Evolutionary conservation across 2,113 vertebrate genomes (phyloP).

Genomic region (Sterna hirundo): DNA sequence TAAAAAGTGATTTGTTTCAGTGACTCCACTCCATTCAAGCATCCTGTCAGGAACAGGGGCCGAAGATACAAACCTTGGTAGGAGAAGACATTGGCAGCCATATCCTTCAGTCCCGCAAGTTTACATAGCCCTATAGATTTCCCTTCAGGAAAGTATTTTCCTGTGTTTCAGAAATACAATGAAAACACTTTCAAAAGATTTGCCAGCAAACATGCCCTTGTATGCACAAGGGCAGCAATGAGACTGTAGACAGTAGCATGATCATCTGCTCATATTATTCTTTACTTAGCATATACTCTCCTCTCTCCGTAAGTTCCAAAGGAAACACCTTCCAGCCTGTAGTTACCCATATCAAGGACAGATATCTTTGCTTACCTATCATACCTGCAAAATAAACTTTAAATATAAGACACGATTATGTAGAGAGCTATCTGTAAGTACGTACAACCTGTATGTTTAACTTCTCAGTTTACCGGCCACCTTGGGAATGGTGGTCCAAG

Average conservation of each 20-base stretch:
- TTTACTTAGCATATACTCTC: background rate
- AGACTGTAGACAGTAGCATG: background rate
- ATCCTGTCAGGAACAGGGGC: background rate
- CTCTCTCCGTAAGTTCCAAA: background rate
- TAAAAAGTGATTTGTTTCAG: background rate
- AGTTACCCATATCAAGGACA: background rate
- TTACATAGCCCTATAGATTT: background rate
- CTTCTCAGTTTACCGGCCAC: too few relatives aligned
- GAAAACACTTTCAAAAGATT: background rate
- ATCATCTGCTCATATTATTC: background rate
- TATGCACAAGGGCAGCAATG: background rate
- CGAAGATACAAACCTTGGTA: background rate
- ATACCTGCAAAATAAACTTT: background rate
- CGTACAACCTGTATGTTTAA: background rate
- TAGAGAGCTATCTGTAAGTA: accelerated
- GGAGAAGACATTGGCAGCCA: accelerated
- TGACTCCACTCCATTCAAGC: background rate
- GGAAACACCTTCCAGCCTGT: background rate
- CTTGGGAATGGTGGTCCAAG: background rate
- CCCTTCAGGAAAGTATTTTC: background rate
- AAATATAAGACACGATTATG: background rate
- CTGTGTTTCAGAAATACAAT: background rate
- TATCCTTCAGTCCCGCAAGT: background rate
- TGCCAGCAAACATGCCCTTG: background rate
- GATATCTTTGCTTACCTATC: background rate